Evolutionary conservation across 1,140 invertebrate species (phyloP), one percentile per base, ranked within the genome.

Genomic region (Nixonia krombeini): DNA sequence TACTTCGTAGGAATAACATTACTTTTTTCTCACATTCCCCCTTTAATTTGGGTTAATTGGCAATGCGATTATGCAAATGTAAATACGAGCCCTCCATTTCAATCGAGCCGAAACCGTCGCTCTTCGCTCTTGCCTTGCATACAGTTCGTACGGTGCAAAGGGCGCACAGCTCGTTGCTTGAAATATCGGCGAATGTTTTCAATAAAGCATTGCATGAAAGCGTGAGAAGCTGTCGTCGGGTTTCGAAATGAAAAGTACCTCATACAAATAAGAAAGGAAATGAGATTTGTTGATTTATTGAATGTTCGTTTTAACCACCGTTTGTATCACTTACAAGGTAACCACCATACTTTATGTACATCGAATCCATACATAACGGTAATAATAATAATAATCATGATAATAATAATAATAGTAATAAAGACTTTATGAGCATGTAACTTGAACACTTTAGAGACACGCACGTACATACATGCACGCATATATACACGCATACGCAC

Each of bases 341-440:
- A 21, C 21, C 21, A 21, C 21, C 21, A 21, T 21, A 44, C 41
- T 26, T 44, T 75, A 75, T 75, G 61, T 75, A 75, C 73, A 75
- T 75, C 37, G 69, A 73, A 65, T 75, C 56, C 64, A 56, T 55
- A 63, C 70, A 70, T 61, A 21, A 21, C 21, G 21, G 2, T 21
- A 21, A 3, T 21, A 21, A 6, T 3, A 6, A 21, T 6, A 3
- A 6, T 21, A 21, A 21, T n/a, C n/a, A n/a, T n/a, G n/a, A 70
- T 61, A 21, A 21, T 6, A 6, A 3, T 21, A 21, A 3, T 21
- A 21, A 6, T 3, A 6, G 6, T 6, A 3, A 6, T 21, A 21
- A 21, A n/a, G n/a, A n/a, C n/a, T n/a, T n/a, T n/a, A 21, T 21
- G 21, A 21, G 21, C 21, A 21, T 21, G 21, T 21, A 6, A 21